Evolutionary conservation across 2,113 vertebrate genomes (phyloP).

Genomic region (Coptodon bakossiorum): DNA sequence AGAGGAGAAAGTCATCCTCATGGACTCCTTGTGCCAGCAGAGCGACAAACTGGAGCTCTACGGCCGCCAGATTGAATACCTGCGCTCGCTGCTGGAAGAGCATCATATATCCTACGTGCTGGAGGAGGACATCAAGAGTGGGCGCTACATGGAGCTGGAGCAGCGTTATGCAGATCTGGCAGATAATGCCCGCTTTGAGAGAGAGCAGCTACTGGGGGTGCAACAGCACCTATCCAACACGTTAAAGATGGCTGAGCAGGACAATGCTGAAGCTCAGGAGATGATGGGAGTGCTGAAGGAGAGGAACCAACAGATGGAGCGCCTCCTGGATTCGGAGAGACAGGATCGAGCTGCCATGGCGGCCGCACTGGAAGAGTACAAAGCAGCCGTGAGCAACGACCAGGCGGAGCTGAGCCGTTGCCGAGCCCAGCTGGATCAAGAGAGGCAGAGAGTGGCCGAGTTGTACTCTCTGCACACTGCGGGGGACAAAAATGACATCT

Average conservation of each 20-base stretch:
- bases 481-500: slow-evolving; percentile 86
- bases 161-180: slow-evolving; percentile 87
- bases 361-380: slow-evolving; percentile 82
- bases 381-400: slow-evolving; percentile 77
- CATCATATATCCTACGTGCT: slow-evolving; percentile 82
- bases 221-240: slow-evolving; percentile 95
- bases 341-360: slow-evolving; percentile 78
- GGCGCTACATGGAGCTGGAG: slow-evolving; percentile 92
- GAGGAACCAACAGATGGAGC: slow-evolving; percentile 91
- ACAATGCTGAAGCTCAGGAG: slow-evolving; percentile 92
- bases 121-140: slow-evolving; percentile 90
- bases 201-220: slow-evolving; percentile 90
- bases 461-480: slow-evolving; percentile 88
- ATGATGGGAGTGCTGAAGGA: slow-evolving; percentile 87
- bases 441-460: slow-evolving; percentile 87
- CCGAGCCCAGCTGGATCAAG: slow-evolving; percentile 85
- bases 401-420: slow-evolving; percentile 86
- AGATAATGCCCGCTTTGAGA: slow-evolving; percentile 87
- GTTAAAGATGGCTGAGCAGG: slow-evolving; percentile 93
- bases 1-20: slow-evolving; percentile 90
- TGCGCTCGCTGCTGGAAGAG: slow-evolving; percentile 85
- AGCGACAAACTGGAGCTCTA: slow-evolving; percentile 89
- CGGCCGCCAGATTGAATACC: slow-evolving; percentile 86
- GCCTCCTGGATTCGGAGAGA: slow-evolving; percentile 85
- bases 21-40: slow-evolving; percentile 94